Base-by-base conservation (phyloP, 35 echinoderm and acorn worm species). In the Patiria miniata region DNA sequence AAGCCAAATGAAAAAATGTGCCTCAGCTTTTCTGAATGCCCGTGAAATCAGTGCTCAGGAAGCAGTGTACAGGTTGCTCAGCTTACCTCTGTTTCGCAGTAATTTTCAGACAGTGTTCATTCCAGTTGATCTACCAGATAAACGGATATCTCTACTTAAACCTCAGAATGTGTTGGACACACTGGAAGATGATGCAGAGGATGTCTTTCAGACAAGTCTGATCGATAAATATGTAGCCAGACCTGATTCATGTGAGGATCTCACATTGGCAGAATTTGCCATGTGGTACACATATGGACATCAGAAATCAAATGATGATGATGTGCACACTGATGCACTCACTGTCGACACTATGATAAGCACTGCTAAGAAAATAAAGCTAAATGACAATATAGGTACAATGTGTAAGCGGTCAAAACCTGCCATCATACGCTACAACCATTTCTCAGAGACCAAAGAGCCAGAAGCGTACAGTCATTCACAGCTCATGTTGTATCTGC, bases 41-140 rank as follows among this genome's bases (percentile, higher is more conserved):
- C 54, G 88, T 42, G 88, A 91, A 68, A 52, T 91, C 16, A 82
- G 32, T 83, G 93, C 88, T 0, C 82, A 91, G 52, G 83, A 91
- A 17, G 93, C 88, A 23, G 85, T 89, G 8, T 93, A 89, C 56
- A 54, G 86, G 40, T 53, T 89, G 15, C 29, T 57, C 15, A 77
- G 88, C 42, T 26, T 84, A 9, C 38, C 23, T 36, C 65, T 84
- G 28, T 36, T 79, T 10, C 0, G 36, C 8, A 29, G 54, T 28
- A 77, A 12, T 33, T 51, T 56, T 37, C 21, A 51, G 16, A 82
- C 39, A 10, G 36, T 53, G 8, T 39, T n/a, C n/a, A 21, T 85
- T 80, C 59, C 15, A 61, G 60, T 79, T 9, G 77, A 92, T 87
- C n/a, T 21, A 23, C 38, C 51, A 79, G 58, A 61, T 9, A 68